Evolutionary conservation across 2,888 invertebrate genomes (phyloP).

Genomic region (Euclidia mi): DNA sequence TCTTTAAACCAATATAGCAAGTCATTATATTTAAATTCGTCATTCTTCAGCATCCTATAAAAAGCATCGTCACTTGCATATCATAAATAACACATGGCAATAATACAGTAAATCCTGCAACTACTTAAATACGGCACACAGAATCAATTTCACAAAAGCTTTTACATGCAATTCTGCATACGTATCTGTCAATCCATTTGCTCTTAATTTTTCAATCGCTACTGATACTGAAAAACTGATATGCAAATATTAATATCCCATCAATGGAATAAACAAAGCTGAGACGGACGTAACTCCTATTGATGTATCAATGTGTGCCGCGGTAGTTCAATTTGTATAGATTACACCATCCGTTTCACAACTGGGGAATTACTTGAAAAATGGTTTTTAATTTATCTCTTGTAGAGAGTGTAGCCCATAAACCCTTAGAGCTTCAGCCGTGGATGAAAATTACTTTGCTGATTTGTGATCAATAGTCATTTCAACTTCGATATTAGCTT

Average conservation of each 20-base stretch:
- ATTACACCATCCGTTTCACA: slow-evolving; percentile 63
- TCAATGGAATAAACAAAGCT: slow-evolving; percentile 60
- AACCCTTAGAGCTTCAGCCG: slow-evolving; percentile 25
- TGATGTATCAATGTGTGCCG: slow-evolving; percentile 63
- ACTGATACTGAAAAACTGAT: slow-evolving; percentile 42
- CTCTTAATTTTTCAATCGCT: slow-evolving; percentile 39
- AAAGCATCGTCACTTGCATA: background rate
- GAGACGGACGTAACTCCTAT: slow-evolving; percentile 55
- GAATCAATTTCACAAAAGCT: slow-evolving; percentile 28
- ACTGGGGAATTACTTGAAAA: slow-evolving; percentile 72
- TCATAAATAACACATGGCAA: background rate
- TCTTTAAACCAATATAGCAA: too few relatives aligned
- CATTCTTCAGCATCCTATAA: background rate
- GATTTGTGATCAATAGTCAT: slow-evolving; percentile 47
- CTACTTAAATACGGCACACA: slow-evolving; percentile 10
- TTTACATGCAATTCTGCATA: slow-evolving; percentile 12
- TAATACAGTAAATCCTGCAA: background rate
- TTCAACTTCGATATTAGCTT: slow-evolving; percentile 43
- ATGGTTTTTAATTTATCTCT: slow-evolving; percentile 75
- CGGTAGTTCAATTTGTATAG: slow-evolving; percentile 71
- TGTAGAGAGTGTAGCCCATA: slow-evolving; percentile 34
- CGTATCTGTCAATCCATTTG: slow-evolving; percentile 35
- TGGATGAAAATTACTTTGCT: slow-evolving; percentile 37
- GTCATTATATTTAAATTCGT: background rate
- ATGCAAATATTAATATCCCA: slow-evolving; percentile 60